Evolutionary conservation across 2,797 vertebrate genomes (phyloP).

Genomic region (Pteropus rufus): DNA sequence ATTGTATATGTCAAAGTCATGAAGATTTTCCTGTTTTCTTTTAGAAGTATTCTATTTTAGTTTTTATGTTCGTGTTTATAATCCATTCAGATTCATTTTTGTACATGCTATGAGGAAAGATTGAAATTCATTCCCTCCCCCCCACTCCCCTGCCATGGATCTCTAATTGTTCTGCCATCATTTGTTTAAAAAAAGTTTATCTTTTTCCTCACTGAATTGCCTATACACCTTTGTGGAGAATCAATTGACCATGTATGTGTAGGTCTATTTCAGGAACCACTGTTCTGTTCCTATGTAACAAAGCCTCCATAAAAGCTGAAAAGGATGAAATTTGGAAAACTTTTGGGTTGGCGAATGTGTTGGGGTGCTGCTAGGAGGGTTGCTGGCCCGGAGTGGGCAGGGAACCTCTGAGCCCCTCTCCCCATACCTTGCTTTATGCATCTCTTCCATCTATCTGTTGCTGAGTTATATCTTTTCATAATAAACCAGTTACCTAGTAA

Average conservation of each 20-base stretch:
- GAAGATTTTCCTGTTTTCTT: background rate
- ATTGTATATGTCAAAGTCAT: background rate
- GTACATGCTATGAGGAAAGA: background rate
- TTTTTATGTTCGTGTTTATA: background rate
- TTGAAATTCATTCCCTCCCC: background rate
- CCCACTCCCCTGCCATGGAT: background rate
- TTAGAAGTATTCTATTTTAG: background rate
- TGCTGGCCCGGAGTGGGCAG: background rate
- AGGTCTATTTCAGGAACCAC: no score
- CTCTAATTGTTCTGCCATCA: background rate
- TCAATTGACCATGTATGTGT: background rate
- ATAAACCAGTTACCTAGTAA: background rate
- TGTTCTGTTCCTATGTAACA: background rate
- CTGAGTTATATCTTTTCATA: background rate
- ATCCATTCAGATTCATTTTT: background rate
- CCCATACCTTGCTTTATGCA: background rate
- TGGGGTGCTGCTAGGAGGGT: background rate
- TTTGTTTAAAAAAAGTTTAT: background rate
- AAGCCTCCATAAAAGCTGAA: background rate
- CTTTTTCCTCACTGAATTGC: background rate
- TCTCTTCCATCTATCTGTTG: background rate
- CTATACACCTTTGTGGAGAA: background rate
- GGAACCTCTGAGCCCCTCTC: background rate
- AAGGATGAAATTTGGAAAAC: background rate
- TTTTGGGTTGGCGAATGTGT: background rate